Base-by-base conservation (phyloP, 23 tunicate genomes). In the Oikopleura dioica region DNA sequence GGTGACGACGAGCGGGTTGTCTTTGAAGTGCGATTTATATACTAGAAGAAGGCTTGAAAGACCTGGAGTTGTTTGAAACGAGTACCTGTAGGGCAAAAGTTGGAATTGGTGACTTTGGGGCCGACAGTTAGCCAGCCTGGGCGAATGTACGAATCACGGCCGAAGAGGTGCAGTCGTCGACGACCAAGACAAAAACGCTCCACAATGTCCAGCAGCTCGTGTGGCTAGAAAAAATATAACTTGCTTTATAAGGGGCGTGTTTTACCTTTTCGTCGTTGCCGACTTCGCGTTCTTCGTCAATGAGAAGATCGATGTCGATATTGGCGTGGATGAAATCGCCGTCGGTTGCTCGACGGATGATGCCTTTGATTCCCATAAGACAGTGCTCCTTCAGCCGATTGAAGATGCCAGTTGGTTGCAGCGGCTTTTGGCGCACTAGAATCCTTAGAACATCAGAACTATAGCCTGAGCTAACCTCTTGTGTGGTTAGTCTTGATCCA, bases 121-220 rank as follows among this genome's bases (percentile, higher is more conserved):
- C 96, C 96, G 23, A 89, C 80, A 1, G 96, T 84, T 1, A 89
- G 83, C 96, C 96, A 89, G 31, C 96, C 96, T 67, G 96, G 96
- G 38, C 96, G 44, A 38, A 85, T 85, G 1, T 86, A 81, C 23
- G 91, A 81, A 78, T 85, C 92, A 1, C 96, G 82, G 38, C 5
- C 26, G 69, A 50, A 50, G 0, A 63, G 34, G 0, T 23, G 30
- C 28, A 89, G 77, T 33, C 96, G 68, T 37, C 96, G 76, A 72
- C 96, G 79, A 29, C 96, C 89, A 0, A 89, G 77, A 38, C 96
- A 89, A 37, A 89, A 89, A 82, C 85, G 96, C 72, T 89, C 96
- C 37, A 85, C 82, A 9, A 89, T 36, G 35, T 89, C 89, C 51
- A 89, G 84, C 9, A 89, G 82, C 75, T 89, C 96, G 67, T 89